Conservation (phyloP, 2,797 vertebrate species). For the Protosalanx chinensis region DNA sequence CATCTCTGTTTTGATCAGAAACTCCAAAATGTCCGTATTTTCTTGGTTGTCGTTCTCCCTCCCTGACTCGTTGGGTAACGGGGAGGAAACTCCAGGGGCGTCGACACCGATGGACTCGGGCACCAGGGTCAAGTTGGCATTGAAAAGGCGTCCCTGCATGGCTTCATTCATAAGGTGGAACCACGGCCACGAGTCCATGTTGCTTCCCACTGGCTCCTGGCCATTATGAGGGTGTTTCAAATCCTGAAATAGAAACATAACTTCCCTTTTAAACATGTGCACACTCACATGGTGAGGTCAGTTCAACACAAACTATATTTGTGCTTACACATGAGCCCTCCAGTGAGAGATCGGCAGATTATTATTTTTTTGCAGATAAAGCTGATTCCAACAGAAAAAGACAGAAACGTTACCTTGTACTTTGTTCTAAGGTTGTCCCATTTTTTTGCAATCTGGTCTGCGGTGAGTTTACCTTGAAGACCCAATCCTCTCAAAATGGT, state of each 20-base stretch:
- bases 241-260: slow-evolving; percentile 48
- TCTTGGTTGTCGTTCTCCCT: slow-evolving; percentile 47
- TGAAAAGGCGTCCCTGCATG: slow-evolving; percentile 69
- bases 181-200: slow-evolving; percentile 69
- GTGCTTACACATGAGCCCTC: no score
- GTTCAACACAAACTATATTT: no score
- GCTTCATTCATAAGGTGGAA: slow-evolving; percentile 72
- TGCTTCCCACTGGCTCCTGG: slow-evolving; percentile 41
- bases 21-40: slow-evolving; percentile 71
- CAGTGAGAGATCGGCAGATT: not conserved
- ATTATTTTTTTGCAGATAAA: not conserved
- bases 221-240: slow-evolving; percentile 68
- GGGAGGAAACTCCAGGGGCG: not conserved
- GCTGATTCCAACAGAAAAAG: no score
- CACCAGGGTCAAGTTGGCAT: slow-evolving; percentile 60
- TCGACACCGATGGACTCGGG: slow-evolving; percentile 16
- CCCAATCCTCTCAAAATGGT: slow-evolving; percentile 67
- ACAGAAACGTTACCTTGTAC: slow-evolving; percentile 58
- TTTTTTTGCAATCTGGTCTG: slow-evolving; percentile 70
- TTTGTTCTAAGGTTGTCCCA: slow-evolving; percentile 71
- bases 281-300: no score
- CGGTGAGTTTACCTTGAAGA: slow-evolving; percentile 63
- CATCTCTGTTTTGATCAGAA: slow-evolving; percentile 74
- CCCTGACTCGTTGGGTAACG: not conserved
- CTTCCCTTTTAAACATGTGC: no score